Base-by-base conservation (phyloP, 1,140 invertebrate genomes). In the Scaptomyza pallida region DNA sequence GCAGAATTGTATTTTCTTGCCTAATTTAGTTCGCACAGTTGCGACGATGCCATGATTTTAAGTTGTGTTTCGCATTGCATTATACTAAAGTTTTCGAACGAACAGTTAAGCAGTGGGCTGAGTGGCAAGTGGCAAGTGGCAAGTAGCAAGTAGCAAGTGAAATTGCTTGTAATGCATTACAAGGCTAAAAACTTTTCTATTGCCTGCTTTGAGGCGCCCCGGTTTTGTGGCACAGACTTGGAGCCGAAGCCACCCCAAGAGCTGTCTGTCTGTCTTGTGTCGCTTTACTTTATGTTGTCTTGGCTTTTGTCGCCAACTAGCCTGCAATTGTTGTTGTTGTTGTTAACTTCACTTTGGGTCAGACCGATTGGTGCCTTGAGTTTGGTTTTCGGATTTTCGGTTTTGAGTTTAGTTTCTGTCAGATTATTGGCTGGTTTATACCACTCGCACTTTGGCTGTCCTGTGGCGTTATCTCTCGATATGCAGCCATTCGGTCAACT, bases 91-190 rank as follows among this genome's bases (percentile, higher is more conserved):
- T 59, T 60, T n/a, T 30, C 35, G 37, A n/a, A 21, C 41, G 56
- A 35, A 26, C 17, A 44, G 21, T 50, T 45, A 30, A 48, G 21
- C 12, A 16, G 19, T 30, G 23, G 26, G 35, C 23, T 51, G 47
- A 16, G 26, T 26, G 16, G 16, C 33, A 55, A 55, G 51, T 21
- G 4, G 19, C 19, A 21, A 21, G 23, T 23, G 13, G 16, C 35
- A 56, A 56, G 43, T 40, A 30, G 45, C 37, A 48, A 48, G 35
- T 72, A 73, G 73, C 76, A 69, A 88, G 81, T 86, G 81, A 86
- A 86, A 86, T 86, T 88, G 85, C 81, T 86, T 86, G 82, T 86
- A 88, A 86, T 86, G 81, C 81, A 85, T 85, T 85, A 85, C 81
- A 86, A 86, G 70, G 50, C 59, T 37, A 41, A 43, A 77, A 86